Evolutionary conservation across 35 echinoderm and acorn worm genomes (phyloP).

Genomic region (Strongylocentrotus purpuratus): DNA sequence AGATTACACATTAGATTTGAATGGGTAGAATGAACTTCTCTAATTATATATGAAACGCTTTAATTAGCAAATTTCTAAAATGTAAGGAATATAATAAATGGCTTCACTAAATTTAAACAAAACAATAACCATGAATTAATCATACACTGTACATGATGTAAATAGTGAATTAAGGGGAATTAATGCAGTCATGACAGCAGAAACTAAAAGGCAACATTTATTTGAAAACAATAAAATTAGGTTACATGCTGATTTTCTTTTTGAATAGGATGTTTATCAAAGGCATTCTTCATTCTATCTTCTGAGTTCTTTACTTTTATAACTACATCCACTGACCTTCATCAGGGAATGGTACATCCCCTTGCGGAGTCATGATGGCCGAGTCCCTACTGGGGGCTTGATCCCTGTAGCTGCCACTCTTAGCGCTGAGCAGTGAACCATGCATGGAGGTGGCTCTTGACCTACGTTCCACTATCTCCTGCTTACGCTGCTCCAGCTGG

Average conservation of each 20-base stretch:
- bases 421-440: conserved; percentile 77
- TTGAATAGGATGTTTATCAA: background rate
- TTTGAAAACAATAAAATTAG: too few relatives aligned
- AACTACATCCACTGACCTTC: conserved; percentile 25
- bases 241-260: too few relatives aligned
- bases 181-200: too few relatives aligned
- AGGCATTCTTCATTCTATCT: background rate
- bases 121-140: background rate
- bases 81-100: background rate
- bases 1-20: background rate
- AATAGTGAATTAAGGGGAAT: background rate
- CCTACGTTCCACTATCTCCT: conserved; percentile 76
- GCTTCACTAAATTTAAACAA: too few relatives aligned
- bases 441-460: conserved; percentile 95
- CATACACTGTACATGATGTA: background rate
- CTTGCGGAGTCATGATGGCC: conserved; percentile 48
- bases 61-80: background rate
- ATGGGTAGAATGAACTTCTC: background rate
- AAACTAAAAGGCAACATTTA: too few relatives aligned
- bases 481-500: conserved; percentile 81
- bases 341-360: conserved; percentile 73
- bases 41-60: background rate
- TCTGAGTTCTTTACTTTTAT: background rate
- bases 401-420: background rate
- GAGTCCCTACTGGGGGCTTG: conserved; percentile 38